Base-by-base conservation (phyloP, 2,888 invertebrate genomes). In the Willowsia nigromaculata region DNA sequence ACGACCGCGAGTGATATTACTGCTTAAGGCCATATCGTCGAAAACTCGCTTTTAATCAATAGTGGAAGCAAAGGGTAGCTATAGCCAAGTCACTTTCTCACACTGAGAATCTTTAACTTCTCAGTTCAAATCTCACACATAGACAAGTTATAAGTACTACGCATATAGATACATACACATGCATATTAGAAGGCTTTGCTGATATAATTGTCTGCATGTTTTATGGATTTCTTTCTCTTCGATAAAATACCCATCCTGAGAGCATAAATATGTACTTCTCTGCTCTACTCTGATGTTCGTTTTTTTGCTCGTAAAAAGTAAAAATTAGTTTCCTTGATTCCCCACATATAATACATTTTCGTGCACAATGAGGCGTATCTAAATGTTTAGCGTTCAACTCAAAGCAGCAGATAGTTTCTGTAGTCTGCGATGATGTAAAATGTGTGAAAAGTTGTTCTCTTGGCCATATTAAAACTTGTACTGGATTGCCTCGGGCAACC, bases 11-110 rank as follows among this genome's bases (percentile, higher is more conserved):
- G 22, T 83, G 68, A 80, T 53, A 68, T 78, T 86, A 71, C 84
- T 33, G 84, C 84, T 84, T 65, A 56, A 59, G 88, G 78, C 80
- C 68, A 80, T 68, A 84, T 80, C 84, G 88, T 71, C 65, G 59
- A 85, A 89, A 56, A 86, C 85, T 85, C 68, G 15, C 47, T 89
- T 86, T 82, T 89, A 89, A 89, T 89, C 89, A 86, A 89, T 89
- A 89, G 83, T 65, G 74, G 76, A 76, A 74, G 53, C 62, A 62
- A 50, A 43, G 18, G 71, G 0, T 5, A 82, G 33, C 27, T 40
- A n/a, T n/a, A 62, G 22, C 33, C 50, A 76, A 62, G 40, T 40
- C 25, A 40, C 53, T 74, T 84, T 25, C 56, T 65, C 82, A 18
- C 47, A 56, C 11, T 1, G 56, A 56, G 27, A 62, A 37, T 62